phyloP scores from a whole-genome alignment of 2,113 vertebrate species.

The Indicator indicator region DNA sequence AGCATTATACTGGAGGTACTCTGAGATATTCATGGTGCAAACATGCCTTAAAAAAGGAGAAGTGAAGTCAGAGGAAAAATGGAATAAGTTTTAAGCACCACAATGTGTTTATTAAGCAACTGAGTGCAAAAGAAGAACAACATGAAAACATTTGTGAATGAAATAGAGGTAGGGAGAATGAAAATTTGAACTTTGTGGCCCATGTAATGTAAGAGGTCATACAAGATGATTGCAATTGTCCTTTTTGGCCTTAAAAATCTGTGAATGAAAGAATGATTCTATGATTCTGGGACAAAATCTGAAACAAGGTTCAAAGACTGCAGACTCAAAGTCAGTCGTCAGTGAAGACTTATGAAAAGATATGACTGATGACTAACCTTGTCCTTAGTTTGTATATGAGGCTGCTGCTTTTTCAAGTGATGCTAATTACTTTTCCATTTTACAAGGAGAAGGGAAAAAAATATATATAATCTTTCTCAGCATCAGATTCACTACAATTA shows the following conservation, averaged over 20 bases:
- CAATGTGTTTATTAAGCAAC: background rate
- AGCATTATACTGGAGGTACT: background rate
- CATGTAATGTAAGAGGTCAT: background rate
- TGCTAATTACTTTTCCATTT: slow-evolving; percentile 54
- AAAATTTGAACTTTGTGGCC: background rate
- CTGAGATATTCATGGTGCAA: background rate
- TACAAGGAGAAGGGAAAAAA: slow-evolving; percentile 29
- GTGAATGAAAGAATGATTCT: slow-evolving; percentile 43
- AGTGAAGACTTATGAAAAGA: slow-evolving; percentile 43
- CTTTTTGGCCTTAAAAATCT: slow-evolving; percentile 47
- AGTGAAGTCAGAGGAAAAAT: background rate
- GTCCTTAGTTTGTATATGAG: background rate
- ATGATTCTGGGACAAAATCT: background rate
- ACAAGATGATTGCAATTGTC: slow-evolving; percentile 26
- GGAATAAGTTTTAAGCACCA: background rate
- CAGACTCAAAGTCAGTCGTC: slow-evolving; percentile 34
- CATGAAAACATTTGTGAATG: background rate
- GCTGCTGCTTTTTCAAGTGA: slow-evolving; percentile 58
- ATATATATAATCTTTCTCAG: slow-evolving; percentile 60
- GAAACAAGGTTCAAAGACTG: slow-evolving; percentile 29
- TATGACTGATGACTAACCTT: slow-evolving; percentile 26
- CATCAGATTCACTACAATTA: slow-evolving; percentile 65
- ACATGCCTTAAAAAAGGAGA: background rate
- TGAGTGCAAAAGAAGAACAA: background rate
- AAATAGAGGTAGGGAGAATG: background rate